Evolutionary conservation across 2,888 invertebrate species (phyloP).

Genomic region (Himalopsyche tibetana): DNA sequence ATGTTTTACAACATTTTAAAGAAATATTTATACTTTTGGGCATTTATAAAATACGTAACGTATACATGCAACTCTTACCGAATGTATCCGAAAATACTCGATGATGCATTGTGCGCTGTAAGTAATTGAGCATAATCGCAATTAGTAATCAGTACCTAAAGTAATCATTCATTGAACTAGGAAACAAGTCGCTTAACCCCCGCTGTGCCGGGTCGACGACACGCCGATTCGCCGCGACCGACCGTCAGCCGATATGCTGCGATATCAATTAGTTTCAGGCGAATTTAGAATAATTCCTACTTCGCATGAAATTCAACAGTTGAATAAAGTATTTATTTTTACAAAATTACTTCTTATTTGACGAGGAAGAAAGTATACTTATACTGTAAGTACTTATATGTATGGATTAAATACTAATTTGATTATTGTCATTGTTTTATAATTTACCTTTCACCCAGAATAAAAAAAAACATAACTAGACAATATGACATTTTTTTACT

Average conservation of each 20-base stretch:
- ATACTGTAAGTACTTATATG: too few relatives aligned
- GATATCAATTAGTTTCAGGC: constrained; percentile 14
- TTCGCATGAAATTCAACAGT: too few relatives aligned
- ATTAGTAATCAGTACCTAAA: constrained; percentile 28
- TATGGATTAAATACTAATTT: too few relatives aligned
- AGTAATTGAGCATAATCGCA: constrained; percentile 3
- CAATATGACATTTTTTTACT: too few relatives aligned
- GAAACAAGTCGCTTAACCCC: constrained; percentile 41
- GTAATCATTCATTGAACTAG: constrained; percentile 39
- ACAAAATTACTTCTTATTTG: too few relatives aligned
- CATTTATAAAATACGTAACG: neutral
- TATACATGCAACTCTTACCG: neutral
- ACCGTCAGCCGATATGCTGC: constrained; percentile 6
- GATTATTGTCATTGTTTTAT: too few relatives aligned
- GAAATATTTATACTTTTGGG: neutral
- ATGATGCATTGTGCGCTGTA: neutral
- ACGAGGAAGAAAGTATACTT: too few relatives aligned
- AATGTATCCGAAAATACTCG: neutral
- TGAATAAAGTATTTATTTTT: too few relatives aligned
- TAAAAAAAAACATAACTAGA: too few relatives aligned
- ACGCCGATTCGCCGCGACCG: neutral
- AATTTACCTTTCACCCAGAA: too few relatives aligned
- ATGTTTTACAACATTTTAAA: neutral
- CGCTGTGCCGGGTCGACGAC: constrained; percentile 20
- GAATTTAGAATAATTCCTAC: too few relatives aligned